Percentiles rank a stretch among this genome's conserved stretches.
Conservation (phyloP, 2,888 invertebrate genomes). For the Melinaea marsaeus region DNA sequence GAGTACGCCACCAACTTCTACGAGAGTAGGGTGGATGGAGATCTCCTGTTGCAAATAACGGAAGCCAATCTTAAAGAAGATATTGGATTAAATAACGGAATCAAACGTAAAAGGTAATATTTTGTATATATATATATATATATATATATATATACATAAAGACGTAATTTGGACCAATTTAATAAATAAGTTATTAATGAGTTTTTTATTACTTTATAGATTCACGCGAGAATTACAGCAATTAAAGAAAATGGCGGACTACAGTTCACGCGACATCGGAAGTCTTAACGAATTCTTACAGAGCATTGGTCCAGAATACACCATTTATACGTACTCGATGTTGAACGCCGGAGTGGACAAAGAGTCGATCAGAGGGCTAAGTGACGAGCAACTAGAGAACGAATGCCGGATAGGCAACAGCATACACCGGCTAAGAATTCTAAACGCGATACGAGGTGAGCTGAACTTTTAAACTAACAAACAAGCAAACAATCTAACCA, state of each 20-base stretch:
- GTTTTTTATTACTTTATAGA: constrained; percentile 61
- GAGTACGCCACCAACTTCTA: constrained; percentile 90
- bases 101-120: constrained; percentile 88
- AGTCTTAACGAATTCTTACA: constrained; percentile 92
- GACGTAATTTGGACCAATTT: too few species aligned
- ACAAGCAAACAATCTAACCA: too few species aligned
- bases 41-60: constrained; percentile 92
- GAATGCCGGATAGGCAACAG: constrained; percentile 97
- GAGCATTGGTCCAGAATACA: constrained; percentile 91
- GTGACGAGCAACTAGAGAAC: constrained; percentile 92
- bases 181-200: too few species aligned
- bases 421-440: constrained; percentile 93
- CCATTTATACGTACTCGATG: constrained; percentile 98
- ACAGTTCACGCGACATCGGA: constrained; percentile 95
- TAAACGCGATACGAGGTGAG: constrained; percentile 89
- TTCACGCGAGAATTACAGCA: constrained; percentile 95
- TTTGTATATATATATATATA: background rate
- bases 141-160: background rate
- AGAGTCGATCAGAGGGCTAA: constrained; percentile 89
- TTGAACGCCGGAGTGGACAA: constrained; percentile 96
- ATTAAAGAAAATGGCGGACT: constrained; percentile 97
- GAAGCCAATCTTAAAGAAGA: constrained; percentile 96
- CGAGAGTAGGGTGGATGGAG: constrained; percentile 97
- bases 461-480: too few species aligned
- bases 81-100: constrained; percentile 95